Conservation (phyloP, 2,797 vertebrate genomes). For the Amblyraja radiata region DNA sequence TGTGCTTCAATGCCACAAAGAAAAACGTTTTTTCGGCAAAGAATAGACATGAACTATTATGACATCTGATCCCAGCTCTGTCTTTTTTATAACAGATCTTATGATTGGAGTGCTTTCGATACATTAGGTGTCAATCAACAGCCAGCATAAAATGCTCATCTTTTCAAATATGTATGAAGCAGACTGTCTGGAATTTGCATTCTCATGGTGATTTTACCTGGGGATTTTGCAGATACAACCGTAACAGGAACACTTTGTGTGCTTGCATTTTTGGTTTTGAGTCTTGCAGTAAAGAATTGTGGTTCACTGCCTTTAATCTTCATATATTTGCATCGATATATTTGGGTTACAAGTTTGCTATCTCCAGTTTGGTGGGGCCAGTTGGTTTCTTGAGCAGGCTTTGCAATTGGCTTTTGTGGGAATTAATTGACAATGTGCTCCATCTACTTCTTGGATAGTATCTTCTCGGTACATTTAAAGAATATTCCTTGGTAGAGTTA, state of each 20-base stretch:
- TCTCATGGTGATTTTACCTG: neutral
- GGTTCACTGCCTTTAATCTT: neutral
- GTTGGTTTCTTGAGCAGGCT: neutral
- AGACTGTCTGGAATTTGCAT: neutral
- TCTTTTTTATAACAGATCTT: neutral
- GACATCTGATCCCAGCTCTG: slow-evolving; percentile 17
- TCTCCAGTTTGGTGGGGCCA: neutral
- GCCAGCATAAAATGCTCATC: neutral
- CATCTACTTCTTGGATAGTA: neutral
- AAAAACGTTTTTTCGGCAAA: slow-evolving; percentile 27
- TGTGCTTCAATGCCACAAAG: slow-evolving; percentile 23
- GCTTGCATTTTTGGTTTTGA: neutral
- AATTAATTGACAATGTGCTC: neutral
- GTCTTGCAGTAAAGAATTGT: neutral
- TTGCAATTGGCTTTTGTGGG: neutral
- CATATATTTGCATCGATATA: neutral
- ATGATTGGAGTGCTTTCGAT: neutral
- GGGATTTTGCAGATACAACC: neutral
- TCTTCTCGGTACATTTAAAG: no score
- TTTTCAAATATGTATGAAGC: neutral
- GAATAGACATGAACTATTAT: slow-evolving; percentile 24
- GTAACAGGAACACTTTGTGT: neutral
- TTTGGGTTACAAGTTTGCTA: neutral
- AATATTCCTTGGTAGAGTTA: neutral
- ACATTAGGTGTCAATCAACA: neutral